These are phyloP conservation scores for Argyrosomus regius DNA, from an alignment of 2,797 vertebrate species.

Conservation along the genomic window DNA sequence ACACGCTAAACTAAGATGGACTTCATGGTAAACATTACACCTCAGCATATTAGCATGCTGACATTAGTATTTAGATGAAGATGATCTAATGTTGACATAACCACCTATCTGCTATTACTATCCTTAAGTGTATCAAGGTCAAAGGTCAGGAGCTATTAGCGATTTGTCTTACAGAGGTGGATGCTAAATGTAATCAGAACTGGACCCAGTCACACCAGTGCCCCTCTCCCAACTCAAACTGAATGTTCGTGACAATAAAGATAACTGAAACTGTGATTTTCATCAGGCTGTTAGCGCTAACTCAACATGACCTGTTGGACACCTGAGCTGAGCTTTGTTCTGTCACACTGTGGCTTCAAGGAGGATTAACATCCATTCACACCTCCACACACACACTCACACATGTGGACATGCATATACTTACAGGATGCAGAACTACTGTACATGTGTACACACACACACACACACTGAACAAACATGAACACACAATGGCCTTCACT, in stretches of 20 bases:
- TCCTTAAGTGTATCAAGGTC: conserved; percentile 8
- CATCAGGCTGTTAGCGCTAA: conserved; percentile 52
- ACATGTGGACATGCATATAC: not conserved
- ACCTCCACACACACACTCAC: conserved; percentile 31
- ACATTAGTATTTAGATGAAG: not conserved
- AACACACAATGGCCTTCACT: not conserved
- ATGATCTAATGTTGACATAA: not conserved
- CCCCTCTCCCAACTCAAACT: conserved; percentile 28
- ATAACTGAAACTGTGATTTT: conserved; percentile 40
- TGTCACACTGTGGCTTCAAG: conserved; percentile 45
- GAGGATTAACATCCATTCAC: conserved; percentile 66
- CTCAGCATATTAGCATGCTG: not conserved
- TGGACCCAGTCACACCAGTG: not conserved
- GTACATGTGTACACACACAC: not conserved
- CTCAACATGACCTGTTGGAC: conserved; percentile 66
- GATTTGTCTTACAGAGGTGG: not conserved
- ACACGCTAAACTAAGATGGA: not conserved
- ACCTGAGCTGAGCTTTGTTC: conserved; percentile 64
- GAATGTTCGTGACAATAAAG: conserved; percentile 53
- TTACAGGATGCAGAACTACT: not conserved
- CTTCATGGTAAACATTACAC: not conserved
- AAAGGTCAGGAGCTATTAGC: conserved; percentile 28
- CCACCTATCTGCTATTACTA: not conserved
- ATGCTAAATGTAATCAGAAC: too few relatives aligned
- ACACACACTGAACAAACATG: too few relatives aligned